Base-by-base conservation (phyloP, 1,140 invertebrate species). In the Phocides pigmalion region DNA sequence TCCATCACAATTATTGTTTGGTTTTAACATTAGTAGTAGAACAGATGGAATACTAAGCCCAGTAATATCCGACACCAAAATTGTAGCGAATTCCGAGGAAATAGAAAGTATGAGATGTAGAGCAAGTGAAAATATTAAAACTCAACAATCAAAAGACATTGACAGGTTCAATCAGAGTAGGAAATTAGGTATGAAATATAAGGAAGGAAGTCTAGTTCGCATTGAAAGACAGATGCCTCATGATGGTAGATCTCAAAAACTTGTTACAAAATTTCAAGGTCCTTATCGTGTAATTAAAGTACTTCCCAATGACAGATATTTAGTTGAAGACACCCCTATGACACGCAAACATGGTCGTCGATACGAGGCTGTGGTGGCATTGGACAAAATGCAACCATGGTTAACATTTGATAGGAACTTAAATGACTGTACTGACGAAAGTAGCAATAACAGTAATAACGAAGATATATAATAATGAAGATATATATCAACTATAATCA, bases 1-100 rank as follows among this genome's bases (percentile, higher is more conserved):
- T 16, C 75, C 75, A 0, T 76, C 71, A 0, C 70, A 78, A 32
- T 19, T 76, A 22, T 46, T 81, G 11, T 81, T 79, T 49, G 70
- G 74, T 0, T 74, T 53, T 37, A 79, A 67, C 28, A 41, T 75
- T 6, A 50, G 17, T 12, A 59, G 41, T 41, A 2, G 9, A 5
- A 41, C 64, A 0, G 59, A 75, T 14, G 58, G 56, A 41, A 59
- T 70, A 8, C 50, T 70, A 53, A 42, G 12, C 19, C 0, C 16
- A 1, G 37, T 54, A 41, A 54, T 54, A 8, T 14, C 16, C 0
- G 51, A 54, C 8, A 32, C 47, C 3, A 22, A n/a, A 20, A 22
- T 22, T 25, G n/a, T 47, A 8, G 12, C 20, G 6, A 6, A 12
- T 22, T 12, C 28, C 3, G 14, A 51, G 1, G 4, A 51, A 19